These are phyloP conservation scores for Drosophila suzukii DNA, from an alignment of 1,140 invertebrate genomes.

Conservation along the genomic window DNA sequence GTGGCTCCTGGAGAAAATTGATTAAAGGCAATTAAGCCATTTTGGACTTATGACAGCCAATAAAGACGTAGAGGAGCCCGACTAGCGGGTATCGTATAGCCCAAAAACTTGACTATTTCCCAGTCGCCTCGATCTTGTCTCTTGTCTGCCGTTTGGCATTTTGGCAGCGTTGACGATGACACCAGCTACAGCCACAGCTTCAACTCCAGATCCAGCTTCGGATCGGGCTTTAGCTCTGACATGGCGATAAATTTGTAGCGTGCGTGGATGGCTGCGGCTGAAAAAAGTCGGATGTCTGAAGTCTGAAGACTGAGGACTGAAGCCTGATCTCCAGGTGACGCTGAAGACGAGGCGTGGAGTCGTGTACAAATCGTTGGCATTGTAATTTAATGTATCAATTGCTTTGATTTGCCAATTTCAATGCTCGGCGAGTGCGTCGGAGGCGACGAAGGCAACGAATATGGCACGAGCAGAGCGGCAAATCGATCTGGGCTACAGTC, in stretches of 20 bases:
- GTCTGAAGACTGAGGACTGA: slow-evolving; percentile 8
- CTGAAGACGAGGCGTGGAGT: slow-evolving; percentile 74
- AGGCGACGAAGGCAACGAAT: slow-evolving; percentile 64
- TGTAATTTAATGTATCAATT: slow-evolving; percentile 84
- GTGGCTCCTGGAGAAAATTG: slow-evolving; percentile 14
- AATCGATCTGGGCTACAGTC: slow-evolving; percentile 13
- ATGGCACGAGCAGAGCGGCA: slow-evolving; percentile 65
- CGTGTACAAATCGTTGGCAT: slow-evolving; percentile 82
- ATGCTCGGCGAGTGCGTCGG: slow-evolving; percentile 59
- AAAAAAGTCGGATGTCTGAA: slow-evolving; percentile 2
- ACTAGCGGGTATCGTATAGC: slow-evolving; percentile 68
- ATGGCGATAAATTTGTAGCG: slow-evolving; percentile 72
- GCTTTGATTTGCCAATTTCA: slow-evolving; percentile 82
- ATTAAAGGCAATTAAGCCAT: slow-evolving; percentile 37
- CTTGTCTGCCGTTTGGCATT: slow-evolving; percentile 59
- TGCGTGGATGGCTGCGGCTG: slow-evolving; percentile 63
- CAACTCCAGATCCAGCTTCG: slow-evolving; percentile 1
- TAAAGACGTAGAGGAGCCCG: slow-evolving; percentile 12
- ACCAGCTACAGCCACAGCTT: slow-evolving; percentile 48
- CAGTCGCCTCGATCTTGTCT: slow-evolving; percentile 19
- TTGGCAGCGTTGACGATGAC: slow-evolving; percentile 72
- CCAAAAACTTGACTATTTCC: slow-evolving; percentile 46
- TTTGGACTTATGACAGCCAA: slow-evolving; percentile 34
- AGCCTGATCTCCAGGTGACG: slow-evolving; percentile 29
- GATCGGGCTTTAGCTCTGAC: slow-evolving; percentile 19